Conservation (phyloP, 2,888 invertebrate genomes). For the Linnaemya vulpina region DNA sequence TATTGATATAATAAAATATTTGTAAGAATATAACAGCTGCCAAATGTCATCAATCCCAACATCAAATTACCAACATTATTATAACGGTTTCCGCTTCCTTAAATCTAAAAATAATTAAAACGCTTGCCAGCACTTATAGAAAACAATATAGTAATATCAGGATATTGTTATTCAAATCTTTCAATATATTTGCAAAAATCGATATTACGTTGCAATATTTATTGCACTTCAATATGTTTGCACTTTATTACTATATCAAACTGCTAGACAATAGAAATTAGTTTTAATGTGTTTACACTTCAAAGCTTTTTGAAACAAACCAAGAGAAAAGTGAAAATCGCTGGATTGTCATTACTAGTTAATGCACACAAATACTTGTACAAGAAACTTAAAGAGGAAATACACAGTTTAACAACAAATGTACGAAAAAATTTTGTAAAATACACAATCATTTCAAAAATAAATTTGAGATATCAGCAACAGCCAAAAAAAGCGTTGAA, state of each 20-base stretch:
- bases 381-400: neutral
- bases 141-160: neutral
- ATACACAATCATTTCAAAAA: conserved; percentile 18
- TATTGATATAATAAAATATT: too few relatives aligned
- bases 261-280: too few relatives aligned
- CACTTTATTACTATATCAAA: too few relatives aligned
- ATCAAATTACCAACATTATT: too few relatives aligned
- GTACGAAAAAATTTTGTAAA: neutral
- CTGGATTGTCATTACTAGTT: conserved; percentile 5
- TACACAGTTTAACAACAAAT: conserved; percentile 27
- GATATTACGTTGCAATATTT: too few relatives aligned
- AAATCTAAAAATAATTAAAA: neutral
- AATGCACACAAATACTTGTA: conserved; percentile 16
- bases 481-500: conserved; percentile 4
- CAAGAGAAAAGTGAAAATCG: neutral
- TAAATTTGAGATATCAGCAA: conserved; percentile 9
- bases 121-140: neutral
- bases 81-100: neutral
- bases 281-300: too few relatives aligned
- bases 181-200: neutral
- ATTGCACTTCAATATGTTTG: too few relatives aligned
- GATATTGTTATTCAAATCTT: neutral
- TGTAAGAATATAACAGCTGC: too few relatives aligned
- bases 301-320: neutral
- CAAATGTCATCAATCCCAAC: too few relatives aligned